phyloP scores from a whole-genome alignment of 2,797 vertebrate genomes.

The Lophius americanus region DNA sequence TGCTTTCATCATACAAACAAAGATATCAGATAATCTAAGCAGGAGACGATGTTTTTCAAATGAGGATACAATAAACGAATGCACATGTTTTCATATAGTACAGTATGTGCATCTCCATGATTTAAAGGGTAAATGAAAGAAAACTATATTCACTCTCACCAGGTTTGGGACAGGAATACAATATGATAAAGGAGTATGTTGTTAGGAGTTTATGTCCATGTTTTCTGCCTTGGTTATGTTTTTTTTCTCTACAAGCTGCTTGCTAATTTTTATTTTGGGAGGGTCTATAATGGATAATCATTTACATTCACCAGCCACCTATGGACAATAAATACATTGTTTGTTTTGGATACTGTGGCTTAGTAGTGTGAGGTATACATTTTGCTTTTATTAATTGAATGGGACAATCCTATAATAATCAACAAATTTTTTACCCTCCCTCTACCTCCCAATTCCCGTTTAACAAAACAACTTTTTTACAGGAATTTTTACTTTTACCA shows the following conservation, averaged over 20 bases:
- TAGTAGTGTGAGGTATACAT: no score
- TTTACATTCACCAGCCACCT: no score
- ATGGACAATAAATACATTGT: background rate
- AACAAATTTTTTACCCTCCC: background rate
- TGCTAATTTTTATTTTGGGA: no score
- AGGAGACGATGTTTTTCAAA: conserved; percentile 15
- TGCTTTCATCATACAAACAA: conserved; percentile 61
- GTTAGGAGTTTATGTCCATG: background rate
- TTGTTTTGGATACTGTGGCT: background rate
- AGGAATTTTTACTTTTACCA: background rate
- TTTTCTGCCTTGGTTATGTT: background rate
- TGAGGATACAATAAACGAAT: conserved; percentile 3
- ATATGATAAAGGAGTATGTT: background rate
- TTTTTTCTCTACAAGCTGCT: background rate
- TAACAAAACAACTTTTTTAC: background rate
- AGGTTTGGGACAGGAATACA: background rate
- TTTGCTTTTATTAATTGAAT: background rate
- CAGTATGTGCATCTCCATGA: background rate
- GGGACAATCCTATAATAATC: background rate
- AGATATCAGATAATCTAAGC: conserved; percentile 46
- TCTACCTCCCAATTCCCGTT: background rate
- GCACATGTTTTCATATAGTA: background rate
- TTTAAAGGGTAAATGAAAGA: background rate
- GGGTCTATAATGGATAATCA: no score
- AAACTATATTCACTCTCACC: background rate